Evolutionary conservation across 2,888 invertebrate species (phyloP).

Genomic region (Galeopsomyia nigrocyanea): DNA sequence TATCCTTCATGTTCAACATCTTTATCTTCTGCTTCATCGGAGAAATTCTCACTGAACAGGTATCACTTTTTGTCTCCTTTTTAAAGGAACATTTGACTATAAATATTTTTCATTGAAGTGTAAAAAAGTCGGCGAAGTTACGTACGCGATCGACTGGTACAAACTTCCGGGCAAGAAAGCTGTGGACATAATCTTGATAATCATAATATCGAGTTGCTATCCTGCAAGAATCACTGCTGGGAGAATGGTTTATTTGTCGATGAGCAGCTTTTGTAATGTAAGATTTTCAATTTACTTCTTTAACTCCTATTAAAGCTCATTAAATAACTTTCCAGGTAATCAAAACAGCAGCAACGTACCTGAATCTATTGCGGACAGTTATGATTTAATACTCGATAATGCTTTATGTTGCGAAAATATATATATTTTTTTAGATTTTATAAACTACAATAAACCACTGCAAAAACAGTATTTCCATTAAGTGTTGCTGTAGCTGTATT

Average conservation of each 20-base stretch:
- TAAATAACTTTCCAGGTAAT: conserved; percentile 49
- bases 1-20: conserved; percentile 61
- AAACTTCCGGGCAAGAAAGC: conserved; percentile 52
- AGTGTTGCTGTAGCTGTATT: too few relatives aligned
- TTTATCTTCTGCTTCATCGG: conserved; percentile 62
- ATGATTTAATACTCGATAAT: conserved; percentile 15
- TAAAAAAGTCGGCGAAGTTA: conserved; percentile 52
- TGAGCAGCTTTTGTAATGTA: conserved; percentile 57
- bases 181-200: conserved; percentile 54
- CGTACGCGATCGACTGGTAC: conserved; percentile 61
- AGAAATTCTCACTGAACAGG: conserved; percentile 58
- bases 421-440: too few relatives aligned
- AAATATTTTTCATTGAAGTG: conserved; percentile 32
- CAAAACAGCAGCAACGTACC: conserved; percentile 53
- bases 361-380: conserved; percentile 52
- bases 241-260: conserved; percentile 57
- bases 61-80: conserved; percentile 39
- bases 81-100: neutral
- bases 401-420: too few relatives aligned
- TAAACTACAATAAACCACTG: too few relatives aligned
- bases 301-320: neutral
- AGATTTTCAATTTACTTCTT: conserved; percentile 40
- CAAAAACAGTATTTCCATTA: too few relatives aligned
- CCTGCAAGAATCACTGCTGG: conserved; percentile 60
- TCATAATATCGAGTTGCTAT: conserved; percentile 52